Evolutionary conservation across 2,888 invertebrate species (phyloP).

Genomic region (Oligia fasciuncula): DNA sequence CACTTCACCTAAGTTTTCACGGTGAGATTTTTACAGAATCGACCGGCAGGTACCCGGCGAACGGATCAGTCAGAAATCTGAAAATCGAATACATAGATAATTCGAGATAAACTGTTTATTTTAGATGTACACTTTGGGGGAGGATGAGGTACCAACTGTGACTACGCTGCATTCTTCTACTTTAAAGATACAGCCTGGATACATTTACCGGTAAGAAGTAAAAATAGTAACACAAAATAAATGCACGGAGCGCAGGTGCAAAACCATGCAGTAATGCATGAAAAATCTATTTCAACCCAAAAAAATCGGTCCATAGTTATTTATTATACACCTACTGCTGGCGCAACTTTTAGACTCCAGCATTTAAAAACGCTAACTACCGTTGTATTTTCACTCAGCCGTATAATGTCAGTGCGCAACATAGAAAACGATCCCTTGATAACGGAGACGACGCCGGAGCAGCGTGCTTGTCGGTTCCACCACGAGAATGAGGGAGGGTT

Average conservation of each 20-base stretch:
- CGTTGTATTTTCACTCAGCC: constrained; percentile 78
- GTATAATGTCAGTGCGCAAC: constrained; percentile 89
- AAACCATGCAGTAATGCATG: background rate
- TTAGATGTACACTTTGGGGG: constrained; percentile 91
- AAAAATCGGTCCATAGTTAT: background rate
- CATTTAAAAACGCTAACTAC: background rate
- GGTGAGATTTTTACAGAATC: no score
- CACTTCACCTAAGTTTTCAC: no score
- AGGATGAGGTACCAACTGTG: constrained; percentile 92
- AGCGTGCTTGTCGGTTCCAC: constrained; percentile 93
- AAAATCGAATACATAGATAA: background rate
- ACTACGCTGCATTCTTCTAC: constrained; percentile 91
- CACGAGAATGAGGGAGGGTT: constrained; percentile 91
- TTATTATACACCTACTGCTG: background rate
- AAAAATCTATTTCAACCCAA: background rate
- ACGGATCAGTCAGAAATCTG: background rate
- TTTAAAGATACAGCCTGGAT: constrained; percentile 84
- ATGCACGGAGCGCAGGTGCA: background rate
- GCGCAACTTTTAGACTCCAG: background rate
- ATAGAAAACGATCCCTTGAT: constrained; percentile 93
- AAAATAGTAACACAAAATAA: background rate
- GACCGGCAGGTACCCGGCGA: no score
- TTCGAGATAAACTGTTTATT: background rate
- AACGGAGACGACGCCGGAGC: constrained; percentile 90
- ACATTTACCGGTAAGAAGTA: constrained; percentile 74